Conservation (phyloP, 2,113 vertebrate genomes). For the Eira barbara region DNA sequence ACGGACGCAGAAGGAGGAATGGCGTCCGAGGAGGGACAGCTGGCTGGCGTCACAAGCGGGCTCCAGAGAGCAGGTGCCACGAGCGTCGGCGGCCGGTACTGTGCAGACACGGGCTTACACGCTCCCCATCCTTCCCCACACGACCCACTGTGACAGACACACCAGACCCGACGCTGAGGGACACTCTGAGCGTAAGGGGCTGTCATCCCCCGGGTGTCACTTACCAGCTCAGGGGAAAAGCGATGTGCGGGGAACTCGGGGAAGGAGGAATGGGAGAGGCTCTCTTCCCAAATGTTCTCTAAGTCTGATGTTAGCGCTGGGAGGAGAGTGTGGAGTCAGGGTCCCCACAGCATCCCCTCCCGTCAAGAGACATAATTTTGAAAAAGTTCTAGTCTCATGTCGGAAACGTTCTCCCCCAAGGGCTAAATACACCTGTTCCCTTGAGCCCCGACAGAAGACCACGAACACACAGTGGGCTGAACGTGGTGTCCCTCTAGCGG, state of each 20-base stretch:
- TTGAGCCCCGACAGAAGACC: background rate
- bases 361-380: background rate
- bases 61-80: too few species aligned
- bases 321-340: background rate
- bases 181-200: too few species aligned
- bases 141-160: background rate
- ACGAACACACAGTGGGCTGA: background rate
- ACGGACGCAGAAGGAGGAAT: background rate
- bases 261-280: too few species aligned
- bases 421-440: background rate
- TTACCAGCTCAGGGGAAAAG: too few species aligned
- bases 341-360: background rate
- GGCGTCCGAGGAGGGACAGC: too few species aligned
- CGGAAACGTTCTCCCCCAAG: accelerated
- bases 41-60: too few species aligned
- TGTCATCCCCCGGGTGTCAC: too few species aligned
- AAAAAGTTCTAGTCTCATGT: background rate
- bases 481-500: accelerated
- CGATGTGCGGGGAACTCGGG: too few species aligned
- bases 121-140: background rate
- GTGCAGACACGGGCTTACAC: background rate
- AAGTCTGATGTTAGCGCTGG: too few species aligned
- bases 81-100: accelerated
- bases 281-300: too few species aligned
- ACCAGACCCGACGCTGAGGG: too few species aligned